Base-by-base conservation (phyloP, 2,113 vertebrate species). In the Seriola quinqueradiata region DNA sequence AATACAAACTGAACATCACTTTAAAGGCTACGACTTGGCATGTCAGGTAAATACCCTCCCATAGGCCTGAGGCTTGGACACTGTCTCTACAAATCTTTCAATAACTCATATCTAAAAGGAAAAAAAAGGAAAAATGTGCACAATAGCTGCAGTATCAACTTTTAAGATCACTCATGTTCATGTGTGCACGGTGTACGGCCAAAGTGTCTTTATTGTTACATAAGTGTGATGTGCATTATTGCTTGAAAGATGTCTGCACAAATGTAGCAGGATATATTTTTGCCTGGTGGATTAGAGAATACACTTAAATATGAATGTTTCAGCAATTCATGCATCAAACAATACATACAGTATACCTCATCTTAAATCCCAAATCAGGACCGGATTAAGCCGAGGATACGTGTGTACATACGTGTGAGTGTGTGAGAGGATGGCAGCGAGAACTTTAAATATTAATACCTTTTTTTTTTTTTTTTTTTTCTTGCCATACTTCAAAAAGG, bases 361-460 rank as follows among this genome's bases (percentile, higher is more conserved):
- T 82, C 46, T 46, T 78, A 71, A 92, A 90, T 82, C 84, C 68
- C 57, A 90, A 88, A 93, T 91, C 81, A 74, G 86, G 63, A 57
- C 69, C 57, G 84, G 68, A 95, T 95, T 92, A 94, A 95, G 93
- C 93, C 23, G 79, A 78, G 32, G 46, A 77, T 69, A 68, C 58
- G 76, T 67, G 70, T 82, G 66, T 70, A 48, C 44, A 57, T 61
- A 60, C 61, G 75, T 59, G 70, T 65, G 73, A 68, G 81, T 54
- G 78, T 48, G 55, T n/a, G 81, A 44, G 79, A 42, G 75, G 67
- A 70, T 69, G 68, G 73, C 78, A 89, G 85, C 72, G 32, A 90
- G 77, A 57, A 94, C 94, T 96, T 98, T 96, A 98, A 98, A 97
- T 97, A 98, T 99, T 97, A 95, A 99, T 97, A 95, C 95, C 57